A percentile compares a stretch with the other conserved stretches of the same genome.
Evolutionary conservation across 2,888 invertebrate species (phyloP).

Genomic region (Stenoptilia bipunctidactyla): DNA sequence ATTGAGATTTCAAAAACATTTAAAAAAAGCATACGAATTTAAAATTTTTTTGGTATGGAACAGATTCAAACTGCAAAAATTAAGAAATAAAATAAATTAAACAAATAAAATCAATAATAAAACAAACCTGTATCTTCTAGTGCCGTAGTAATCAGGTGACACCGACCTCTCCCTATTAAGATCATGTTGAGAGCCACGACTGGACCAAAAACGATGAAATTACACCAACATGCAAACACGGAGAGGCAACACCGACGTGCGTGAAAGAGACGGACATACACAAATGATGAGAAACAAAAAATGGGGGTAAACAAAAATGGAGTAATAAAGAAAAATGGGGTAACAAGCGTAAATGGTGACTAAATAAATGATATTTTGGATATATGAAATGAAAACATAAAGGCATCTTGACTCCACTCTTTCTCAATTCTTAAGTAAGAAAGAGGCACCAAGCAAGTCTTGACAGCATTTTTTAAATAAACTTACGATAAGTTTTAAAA

Average conservation of each 20-base stretch:
- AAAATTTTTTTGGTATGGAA: too few species aligned
- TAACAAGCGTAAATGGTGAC: too few species aligned
- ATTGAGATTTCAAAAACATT: too few species aligned
- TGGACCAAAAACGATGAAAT: constrained; percentile 25
- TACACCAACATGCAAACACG: constrained; percentile 25
- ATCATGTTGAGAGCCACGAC: constrained; percentile 83
- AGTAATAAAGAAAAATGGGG: constrained; percentile 12
- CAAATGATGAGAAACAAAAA: constrained; percentile 24
- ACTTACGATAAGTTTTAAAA: too few species aligned
- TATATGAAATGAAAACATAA: too few species aligned
- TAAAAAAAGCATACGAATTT: too few species aligned
- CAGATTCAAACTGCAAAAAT: too few species aligned
- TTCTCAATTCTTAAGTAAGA: too few species aligned
- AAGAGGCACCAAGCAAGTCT: too few species aligned
- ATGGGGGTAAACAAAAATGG: constrained; percentile 24
- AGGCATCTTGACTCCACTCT: too few species aligned
- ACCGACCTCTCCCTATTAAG: constrained; percentile 75
- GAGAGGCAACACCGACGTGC: constrained; percentile 34
- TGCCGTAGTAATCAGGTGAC: constrained; percentile 79
- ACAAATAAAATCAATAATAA: constrained; percentile 9
- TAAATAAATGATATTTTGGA: too few species aligned
- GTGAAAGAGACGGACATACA: constrained; percentile 27
- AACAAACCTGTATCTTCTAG: constrained; percentile 84
- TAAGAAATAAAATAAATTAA: constrained; percentile 4
- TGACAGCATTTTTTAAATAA: too few species aligned